Base-by-base conservation (phyloP, 2,888 invertebrate genomes). In the Drosophila ochracea region DNA sequence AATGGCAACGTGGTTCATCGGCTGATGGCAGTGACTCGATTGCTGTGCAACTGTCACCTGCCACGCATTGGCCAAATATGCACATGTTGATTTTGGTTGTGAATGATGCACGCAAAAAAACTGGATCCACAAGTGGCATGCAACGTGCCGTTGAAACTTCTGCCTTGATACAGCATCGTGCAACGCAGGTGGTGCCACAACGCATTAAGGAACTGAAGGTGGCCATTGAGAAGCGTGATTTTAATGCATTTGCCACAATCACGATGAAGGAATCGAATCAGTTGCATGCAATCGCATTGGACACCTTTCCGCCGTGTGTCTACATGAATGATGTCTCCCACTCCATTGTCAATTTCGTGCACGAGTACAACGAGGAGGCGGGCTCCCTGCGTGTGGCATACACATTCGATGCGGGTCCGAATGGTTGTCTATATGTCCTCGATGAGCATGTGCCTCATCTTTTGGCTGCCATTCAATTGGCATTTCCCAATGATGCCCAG, bases 221-320 rank as follows among this genome's bases (percentile, higher is more conserved):
- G 64, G 94, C 95, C 0, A 95, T 95, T 31, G 92, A 94, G 67
- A 77, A 94, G 77, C 96, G 94, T 85, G 95, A 99, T 93, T 99
- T 99, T 93, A 91, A 95, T 33, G 95, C 94, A 50, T 98, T 99
- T 94, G 98, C 98, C n/a, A 96, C 97, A 91, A 94, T 99, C 30
- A 98, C 98, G 0, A 99, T 99, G 97, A 96, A 96, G 93, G 99
- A 99, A 90, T 99, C 99, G 73, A 99, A 99, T 94, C 98, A 99
- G 92, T 96, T 99, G 90, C 99, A 99, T 94, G 98, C 99, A 0
- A 94, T 98, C 33, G 98, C 98, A 89, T 93, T 98, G 73, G 99
- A 99, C 92, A 97, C 99, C 0, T 98, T 95, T 94, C 99, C 99
- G 28, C 99, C 99, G 1, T 97, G 97, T 92, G 94, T 96, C 19